Percentiles rank a stretch among this genome's conserved stretches.
Evolutionary conservation across 2,113 vertebrate species (phyloP).

Genomic region (Erythrolamprus reginae): DNA sequence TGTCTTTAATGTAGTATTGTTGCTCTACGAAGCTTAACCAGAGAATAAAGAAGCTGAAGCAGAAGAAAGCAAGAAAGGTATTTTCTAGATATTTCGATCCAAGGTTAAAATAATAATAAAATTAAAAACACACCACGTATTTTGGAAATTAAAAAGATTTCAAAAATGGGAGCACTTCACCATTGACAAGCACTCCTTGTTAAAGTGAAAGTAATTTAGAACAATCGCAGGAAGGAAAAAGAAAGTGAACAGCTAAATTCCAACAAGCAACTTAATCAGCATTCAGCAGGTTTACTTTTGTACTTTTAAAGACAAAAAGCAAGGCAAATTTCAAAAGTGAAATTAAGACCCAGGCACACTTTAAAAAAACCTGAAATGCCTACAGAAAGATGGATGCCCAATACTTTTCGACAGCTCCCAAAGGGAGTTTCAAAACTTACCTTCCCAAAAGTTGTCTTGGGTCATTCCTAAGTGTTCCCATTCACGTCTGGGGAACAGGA

Average conservation of each 20-base stretch:
- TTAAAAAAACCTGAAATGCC: background rate
- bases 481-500: background rate
- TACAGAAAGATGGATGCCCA: background rate
- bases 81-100: background rate
- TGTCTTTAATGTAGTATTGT: too few species aligned
- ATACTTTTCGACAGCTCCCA: background rate
- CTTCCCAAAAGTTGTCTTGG: background rate
- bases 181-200: background rate
- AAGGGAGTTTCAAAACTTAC: background rate
- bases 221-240: background rate
- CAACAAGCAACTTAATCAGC: background rate
- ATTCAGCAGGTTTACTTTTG: background rate
- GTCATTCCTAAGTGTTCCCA: background rate
- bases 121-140: background rate
- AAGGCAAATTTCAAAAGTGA: background rate
- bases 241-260: background rate
- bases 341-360: background rate
- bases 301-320: background rate
- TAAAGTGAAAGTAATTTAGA: background rate
- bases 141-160: background rate
- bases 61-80: background rate
- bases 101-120: background rate
- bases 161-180: background rate
- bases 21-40: background rate
- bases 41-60: background rate